phyloP scores from a whole-genome alignment of 1,140 invertebrate species.

The Drepana arcuata region DNA sequence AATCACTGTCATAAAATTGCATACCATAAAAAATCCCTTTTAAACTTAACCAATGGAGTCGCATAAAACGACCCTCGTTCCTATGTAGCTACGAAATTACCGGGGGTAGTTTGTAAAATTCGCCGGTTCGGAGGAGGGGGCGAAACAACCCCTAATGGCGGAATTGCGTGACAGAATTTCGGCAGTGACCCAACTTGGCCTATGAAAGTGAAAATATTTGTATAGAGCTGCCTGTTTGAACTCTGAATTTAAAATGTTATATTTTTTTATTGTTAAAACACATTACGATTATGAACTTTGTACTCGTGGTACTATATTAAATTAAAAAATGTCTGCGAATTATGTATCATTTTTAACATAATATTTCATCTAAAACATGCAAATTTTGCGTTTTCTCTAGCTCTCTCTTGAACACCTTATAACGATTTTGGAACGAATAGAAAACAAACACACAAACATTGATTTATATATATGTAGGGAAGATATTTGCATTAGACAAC shows the following conservation, averaged over 20 bases:
- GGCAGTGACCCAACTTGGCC: conserved; percentile 59
- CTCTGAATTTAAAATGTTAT: too few relatives aligned
- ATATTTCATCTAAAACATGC: too few relatives aligned
- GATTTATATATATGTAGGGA: neutral
- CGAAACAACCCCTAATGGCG: conserved; percentile 60
- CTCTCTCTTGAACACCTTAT: too few relatives aligned
- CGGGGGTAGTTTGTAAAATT: conserved; percentile 66
- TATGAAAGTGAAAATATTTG: conserved; percentile 56
- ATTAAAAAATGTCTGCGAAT: too few relatives aligned
- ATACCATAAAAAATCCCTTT: conserved; percentile 42
- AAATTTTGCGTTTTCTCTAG: too few relatives aligned
- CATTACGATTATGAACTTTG: too few relatives aligned
- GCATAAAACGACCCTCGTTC: conserved; percentile 44
- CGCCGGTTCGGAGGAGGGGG: conserved; percentile 40
- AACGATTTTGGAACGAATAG: conserved; percentile 9
- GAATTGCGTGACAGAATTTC: conserved; percentile 68
- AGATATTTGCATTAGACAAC: too few relatives aligned
- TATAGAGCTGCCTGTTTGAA: conserved; percentile 49
- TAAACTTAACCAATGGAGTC: conserved; percentile 43
- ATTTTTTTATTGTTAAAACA: too few relatives aligned
- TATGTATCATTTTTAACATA: too few relatives aligned
- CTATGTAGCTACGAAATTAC: conserved; percentile 50
- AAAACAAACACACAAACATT: too few relatives aligned
- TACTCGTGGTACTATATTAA: too few relatives aligned
- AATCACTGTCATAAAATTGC: conserved; percentile 47